A percentile compares a stretch with the other conserved stretches of the same genome.
phyloP scores from a whole-genome alignment of 2,797 vertebrate genomes.

The Bryconaethiops microstoma region DNA sequence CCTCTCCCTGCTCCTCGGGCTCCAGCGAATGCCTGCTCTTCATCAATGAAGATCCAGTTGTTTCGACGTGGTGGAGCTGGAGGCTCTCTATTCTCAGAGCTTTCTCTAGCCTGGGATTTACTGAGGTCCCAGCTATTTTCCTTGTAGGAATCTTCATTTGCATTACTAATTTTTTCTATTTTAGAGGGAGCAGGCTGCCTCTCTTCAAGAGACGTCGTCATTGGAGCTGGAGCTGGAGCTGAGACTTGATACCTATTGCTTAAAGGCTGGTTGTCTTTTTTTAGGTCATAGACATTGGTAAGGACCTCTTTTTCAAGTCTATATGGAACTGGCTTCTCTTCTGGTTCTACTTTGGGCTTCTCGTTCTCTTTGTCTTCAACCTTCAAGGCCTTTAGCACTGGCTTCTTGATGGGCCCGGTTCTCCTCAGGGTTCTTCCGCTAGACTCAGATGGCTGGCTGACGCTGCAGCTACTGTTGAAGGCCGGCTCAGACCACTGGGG shows the following conservation, averaged over 20 bases:
- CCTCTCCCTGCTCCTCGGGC: constrained; percentile 83
- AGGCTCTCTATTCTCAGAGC: constrained; percentile 73
- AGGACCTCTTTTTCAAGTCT: constrained; percentile 83
- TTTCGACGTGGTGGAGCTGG: constrained; percentile 84
- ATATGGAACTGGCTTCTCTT: constrained; percentile 82
- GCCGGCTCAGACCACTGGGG: constrained; percentile 81
- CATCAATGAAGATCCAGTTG: constrained; percentile 98
- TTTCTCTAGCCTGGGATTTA: constrained; percentile 77
- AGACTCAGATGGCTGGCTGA: constrained; percentile 82
- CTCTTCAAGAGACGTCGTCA: constrained; percentile 70
- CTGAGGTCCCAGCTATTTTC: constrained; percentile 80
- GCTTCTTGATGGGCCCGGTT: constrained; percentile 96
- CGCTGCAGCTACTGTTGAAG: constrained; percentile 68
- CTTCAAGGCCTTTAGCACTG: constrained; percentile 95
- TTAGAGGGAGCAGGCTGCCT: constrained; percentile 72
- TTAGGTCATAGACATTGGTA: constrained; percentile 82
- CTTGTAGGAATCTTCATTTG: constrained; percentile 73
- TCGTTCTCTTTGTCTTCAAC: constrained; percentile 97
- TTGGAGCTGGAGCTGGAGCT: constrained; percentile 57
- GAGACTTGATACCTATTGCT: constrained; percentile 72
- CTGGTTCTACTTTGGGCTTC: constrained; percentile 87
- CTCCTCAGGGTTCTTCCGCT: constrained; percentile 82
- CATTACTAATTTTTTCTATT: constrained; percentile 74
- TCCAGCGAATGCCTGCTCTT: constrained; percentile 93
- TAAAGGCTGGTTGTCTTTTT: constrained; percentile 78